Base-by-base conservation (phyloP, 2,888 invertebrate species). In the Biston betularia region DNA sequence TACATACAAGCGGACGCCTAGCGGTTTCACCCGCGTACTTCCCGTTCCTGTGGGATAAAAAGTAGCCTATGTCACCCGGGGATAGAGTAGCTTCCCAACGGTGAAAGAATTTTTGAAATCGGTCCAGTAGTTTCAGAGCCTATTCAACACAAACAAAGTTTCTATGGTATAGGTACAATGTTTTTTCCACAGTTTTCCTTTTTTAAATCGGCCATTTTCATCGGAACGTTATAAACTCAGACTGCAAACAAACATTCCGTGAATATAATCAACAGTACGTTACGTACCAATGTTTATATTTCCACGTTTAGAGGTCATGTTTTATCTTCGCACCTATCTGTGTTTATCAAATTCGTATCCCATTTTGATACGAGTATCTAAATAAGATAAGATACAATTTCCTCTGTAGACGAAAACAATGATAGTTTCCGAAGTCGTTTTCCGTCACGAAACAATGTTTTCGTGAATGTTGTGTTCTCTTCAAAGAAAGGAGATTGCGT, bases 311-410 rank as follows among this genome's bases (percentile, higher is more conserved):
- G 63, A 72, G 72, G 74, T 74, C 69, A 63, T 34, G 11, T 48
- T 55, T 69, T 72, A 74, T 74, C 70, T 57, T 11, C 52, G 34
- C 6, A 62, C 54, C 63, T 68, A 68, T 68, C 63, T 56, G 12
- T 34, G 14, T 15, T 12, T 14, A 10, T 35, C 8, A 33, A 44
- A 50, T 35, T 24, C 8, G 14, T 56, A 48, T 14, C 44, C 40
- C n/a, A 46, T 44, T 50, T 60, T 65, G 52, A 56, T 53, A 14
- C 45, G 8, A 56, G 65, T 58, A 53, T 40, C 44, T 38, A 40
- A 42, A 33, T 6, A 11, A 14, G 52, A 54, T 46, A 69, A 65
- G 63, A 60, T 56, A 24, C 58, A 68, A 46, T 65, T 68, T 70
- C 49, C 62, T 48, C 15, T 54, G 53, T n/a, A 63, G n/a, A 50